A percentile compares a stretch with the other conserved stretches of the same genome.
These are phyloP conservation scores for Ctenicera cuprea DNA, from an alignment of 2,888 invertebrate genomes.

Conservation along the genomic window DNA sequence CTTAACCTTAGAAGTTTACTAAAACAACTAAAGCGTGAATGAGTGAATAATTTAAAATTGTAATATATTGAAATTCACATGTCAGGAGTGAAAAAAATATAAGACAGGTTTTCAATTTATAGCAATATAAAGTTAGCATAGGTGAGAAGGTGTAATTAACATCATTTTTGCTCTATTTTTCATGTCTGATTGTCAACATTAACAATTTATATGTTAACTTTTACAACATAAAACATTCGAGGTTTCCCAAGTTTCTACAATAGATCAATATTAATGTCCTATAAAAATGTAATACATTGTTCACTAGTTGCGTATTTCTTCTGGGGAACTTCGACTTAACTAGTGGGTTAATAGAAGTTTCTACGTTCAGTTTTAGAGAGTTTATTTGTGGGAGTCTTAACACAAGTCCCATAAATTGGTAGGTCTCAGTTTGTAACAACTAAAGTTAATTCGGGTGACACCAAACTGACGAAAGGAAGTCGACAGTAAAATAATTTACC, in stretches of 20 bases:
- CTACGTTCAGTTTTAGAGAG: too few species aligned
- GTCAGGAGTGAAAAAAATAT: conserved; percentile 2
- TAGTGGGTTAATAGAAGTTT: too few species aligned
- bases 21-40: conserved; percentile 4
- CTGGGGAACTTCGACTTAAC: too few species aligned
- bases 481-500: conserved; percentile 14
- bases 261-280: conserved; percentile 31
- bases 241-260: not conserved
- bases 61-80: conserved; percentile 18
- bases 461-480: conserved; percentile 15
- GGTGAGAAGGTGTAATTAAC: not conserved
- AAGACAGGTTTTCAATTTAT: conserved; percentile 19
- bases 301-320: conserved; percentile 15
- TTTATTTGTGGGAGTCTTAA: not conserved
- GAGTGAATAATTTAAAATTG: conserved; percentile 9
- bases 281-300: conserved; percentile 23
- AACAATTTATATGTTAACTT: too few species aligned
- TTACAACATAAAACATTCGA: too few species aligned
- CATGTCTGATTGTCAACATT: too few species aligned
- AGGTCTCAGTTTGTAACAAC: conserved; percentile 1
- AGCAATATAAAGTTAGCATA: not conserved
- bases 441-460: not conserved
- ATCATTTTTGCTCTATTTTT: conserved; percentile 1
- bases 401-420: not conserved
- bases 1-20: not conserved